phyloP scores from a whole-genome alignment of 1,140 invertebrate genomes.

The Drosophila orosa region DNA sequence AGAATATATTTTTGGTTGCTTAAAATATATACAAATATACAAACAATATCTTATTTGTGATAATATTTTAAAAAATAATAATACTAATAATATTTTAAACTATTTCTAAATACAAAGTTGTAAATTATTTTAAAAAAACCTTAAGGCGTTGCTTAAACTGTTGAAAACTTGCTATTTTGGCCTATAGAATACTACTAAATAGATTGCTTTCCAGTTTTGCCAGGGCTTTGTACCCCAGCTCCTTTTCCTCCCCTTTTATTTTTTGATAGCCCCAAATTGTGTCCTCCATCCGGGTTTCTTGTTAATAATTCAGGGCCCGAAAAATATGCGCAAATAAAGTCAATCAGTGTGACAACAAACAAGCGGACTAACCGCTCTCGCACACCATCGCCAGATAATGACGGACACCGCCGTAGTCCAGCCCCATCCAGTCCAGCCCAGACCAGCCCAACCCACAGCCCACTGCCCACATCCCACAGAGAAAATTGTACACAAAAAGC shows the following conservation, averaged over 20 bases:
- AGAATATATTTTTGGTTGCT: not conserved
- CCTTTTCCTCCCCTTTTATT: not conserved
- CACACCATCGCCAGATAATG: conserved; percentile 27
- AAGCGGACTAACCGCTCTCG: conserved; percentile 52
- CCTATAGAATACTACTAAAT: not conserved
- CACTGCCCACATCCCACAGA: conserved; percentile 43
- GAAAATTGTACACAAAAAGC: conserved; percentile 77
- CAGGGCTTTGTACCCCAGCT: not conserved
- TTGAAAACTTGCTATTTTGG: not conserved
- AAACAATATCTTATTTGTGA: not conserved
- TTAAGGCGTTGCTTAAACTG: too few species aligned
- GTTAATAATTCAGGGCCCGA: conserved; percentile 71
- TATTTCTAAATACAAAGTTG: not conserved
- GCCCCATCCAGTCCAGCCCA: not conserved
- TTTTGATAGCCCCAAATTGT: conserved; percentile 3
- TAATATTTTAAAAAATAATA: not conserved
- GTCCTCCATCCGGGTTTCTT: conserved; percentile 27
- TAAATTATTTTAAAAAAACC: not conserved
- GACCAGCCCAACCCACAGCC: not conserved
- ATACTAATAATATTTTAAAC: not conserved
- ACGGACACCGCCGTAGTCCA: conserved; percentile 27
- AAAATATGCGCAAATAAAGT: conserved; percentile 81
- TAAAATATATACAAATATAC: not conserved
- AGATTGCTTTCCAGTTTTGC: not conserved
- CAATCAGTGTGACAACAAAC: conserved; percentile 78